A percentile compares a stretch with the other conserved stretches of the same genome.
Conservation (phyloP, 2,888 invertebrate species). For the Drosophila histrio region DNA sequence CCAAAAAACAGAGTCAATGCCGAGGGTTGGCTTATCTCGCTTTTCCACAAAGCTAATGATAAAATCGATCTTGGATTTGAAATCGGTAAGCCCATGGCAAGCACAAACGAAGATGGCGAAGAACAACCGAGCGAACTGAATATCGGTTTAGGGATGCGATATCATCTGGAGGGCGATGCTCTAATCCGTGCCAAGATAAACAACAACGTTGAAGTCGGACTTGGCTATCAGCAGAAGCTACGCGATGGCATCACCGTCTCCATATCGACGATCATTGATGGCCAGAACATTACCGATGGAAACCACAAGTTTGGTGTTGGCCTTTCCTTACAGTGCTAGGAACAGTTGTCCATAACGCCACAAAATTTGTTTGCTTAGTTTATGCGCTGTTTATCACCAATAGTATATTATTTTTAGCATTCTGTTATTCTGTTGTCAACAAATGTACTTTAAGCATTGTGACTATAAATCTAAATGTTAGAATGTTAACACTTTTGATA, state of each 20-base stretch:
- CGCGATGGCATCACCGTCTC: constrained; percentile 95
- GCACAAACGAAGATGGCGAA: background rate
- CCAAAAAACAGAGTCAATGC: constrained; percentile 38
- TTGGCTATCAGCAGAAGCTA: constrained; percentile 95
- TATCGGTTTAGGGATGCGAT: constrained; percentile 94
- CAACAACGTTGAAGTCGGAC: constrained; percentile 94
- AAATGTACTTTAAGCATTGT: background rate
- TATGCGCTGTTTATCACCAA: background rate
- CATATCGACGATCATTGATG: constrained; percentile 86
- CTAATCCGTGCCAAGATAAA: constrained; percentile 96
- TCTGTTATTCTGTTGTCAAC: background rate
- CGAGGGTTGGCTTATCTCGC: constrained; percentile 48
- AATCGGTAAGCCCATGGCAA: constrained; percentile 9
- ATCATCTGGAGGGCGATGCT: constrained; percentile 91
- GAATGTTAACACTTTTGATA: constrained; percentile 8
- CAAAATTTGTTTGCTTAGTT: constrained; percentile 3
- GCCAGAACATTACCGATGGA: constrained; percentile 95
- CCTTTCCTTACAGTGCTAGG: constrained; percentile 94
- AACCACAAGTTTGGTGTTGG: constrained; percentile 98
- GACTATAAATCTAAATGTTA: background rate
- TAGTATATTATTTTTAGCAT: background rate
- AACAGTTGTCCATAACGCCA: constrained; percentile 16
- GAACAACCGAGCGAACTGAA: constrained; percentile 89
- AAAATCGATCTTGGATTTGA: constrained; percentile 51
- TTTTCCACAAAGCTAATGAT: constrained; percentile 54